These are phyloP conservation scores for Macrocentrus cingulum DNA, from an alignment of 1,140 invertebrate species.

Conservation along the genomic window DNA sequence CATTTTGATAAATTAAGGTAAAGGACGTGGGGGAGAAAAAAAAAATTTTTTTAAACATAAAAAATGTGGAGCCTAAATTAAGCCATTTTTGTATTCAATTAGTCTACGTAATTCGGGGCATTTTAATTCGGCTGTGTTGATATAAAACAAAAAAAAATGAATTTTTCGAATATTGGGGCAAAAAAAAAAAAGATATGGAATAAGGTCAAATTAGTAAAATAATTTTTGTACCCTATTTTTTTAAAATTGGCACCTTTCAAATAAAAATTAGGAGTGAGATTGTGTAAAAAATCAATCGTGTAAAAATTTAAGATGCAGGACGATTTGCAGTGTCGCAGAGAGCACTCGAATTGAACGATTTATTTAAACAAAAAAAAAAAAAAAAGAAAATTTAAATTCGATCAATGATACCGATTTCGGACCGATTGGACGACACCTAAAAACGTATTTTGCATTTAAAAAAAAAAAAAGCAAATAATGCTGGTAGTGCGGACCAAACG, in stretches of 20 bases:
- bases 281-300: constrained; percentile 18
- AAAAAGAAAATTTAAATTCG: constrained; percentile 22
- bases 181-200: too few species aligned
- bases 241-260: constrained; percentile 42
- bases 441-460: constrained; percentile 47
- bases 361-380: neutral
- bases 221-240: constrained; percentile 62
- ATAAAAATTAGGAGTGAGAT: constrained; percentile 1
- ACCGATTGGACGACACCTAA: constrained; percentile 47
- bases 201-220: constrained; percentile 40
- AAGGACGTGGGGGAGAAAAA: too few species aligned
- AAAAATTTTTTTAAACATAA: too few species aligned
- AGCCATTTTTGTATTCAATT: too few species aligned
- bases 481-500: constrained; percentile 56
- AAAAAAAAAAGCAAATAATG: constrained; percentile 41
- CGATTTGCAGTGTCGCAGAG: constrained; percentile 28
- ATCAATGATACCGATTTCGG: constrained; percentile 27
- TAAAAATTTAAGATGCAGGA: constrained; percentile 34
- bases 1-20: too few species aligned
- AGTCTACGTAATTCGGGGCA: too few species aligned
- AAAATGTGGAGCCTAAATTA: too few species aligned
- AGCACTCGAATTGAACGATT: too few species aligned
- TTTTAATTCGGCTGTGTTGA: too few species aligned
- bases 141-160: too few species aligned
- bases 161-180: too few species aligned